Base-by-base conservation (phyloP, 2,113 vertebrate species). In the Oenanthe oenanthe region DNA sequence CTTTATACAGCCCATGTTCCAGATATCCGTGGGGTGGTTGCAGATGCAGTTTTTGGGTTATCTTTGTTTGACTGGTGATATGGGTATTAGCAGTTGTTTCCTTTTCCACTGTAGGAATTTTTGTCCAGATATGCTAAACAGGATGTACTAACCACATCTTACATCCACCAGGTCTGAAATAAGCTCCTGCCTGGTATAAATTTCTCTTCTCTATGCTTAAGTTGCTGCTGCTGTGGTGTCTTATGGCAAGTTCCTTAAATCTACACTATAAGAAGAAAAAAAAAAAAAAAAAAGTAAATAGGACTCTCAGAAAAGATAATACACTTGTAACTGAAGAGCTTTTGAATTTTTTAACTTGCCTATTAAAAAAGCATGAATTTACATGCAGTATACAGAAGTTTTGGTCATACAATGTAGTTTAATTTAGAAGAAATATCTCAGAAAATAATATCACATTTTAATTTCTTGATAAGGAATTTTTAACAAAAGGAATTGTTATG, bases 1-100 rank as follows among this genome's bases (percentile, higher is more conserved):
- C 68, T 65, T 48, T 28, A 24, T 56, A 15, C 6, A 47, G 28
- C 4, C 42, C 28, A 22, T 0, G 0, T 13, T 48, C 40, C 2
- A 3, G n/a, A 73, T n/a, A 38, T 32, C 29, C 19, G 2, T 10
- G 42, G 29, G 29, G 15, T 24, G 42, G 50, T 19, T 0, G 0
- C 10, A 56, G 60, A 19, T 29, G 24, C 24, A 56, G 9, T 15
- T 56, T 85, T 48, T 40, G 50, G 12, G 24, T 24, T 14, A 19
- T 29, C 7, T 56, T 38, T 84, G 1, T 38, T 40, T 57, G 42
- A 29, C 24, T 40, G 6, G 24, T 74, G 34, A n/a, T 40, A 11
- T 7, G 2, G 24, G 12, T 19, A 56, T 57, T 28, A 56, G 7
- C 29, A 57, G 19, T 48, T 74, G 5, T 20, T 48, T 74, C 24